Percentiles rank a stretch among this genome's conserved stretches.
Evolutionary conservation across 2,797 vertebrate species (phyloP).

Genomic region (Muscicapa comitata): DNA sequence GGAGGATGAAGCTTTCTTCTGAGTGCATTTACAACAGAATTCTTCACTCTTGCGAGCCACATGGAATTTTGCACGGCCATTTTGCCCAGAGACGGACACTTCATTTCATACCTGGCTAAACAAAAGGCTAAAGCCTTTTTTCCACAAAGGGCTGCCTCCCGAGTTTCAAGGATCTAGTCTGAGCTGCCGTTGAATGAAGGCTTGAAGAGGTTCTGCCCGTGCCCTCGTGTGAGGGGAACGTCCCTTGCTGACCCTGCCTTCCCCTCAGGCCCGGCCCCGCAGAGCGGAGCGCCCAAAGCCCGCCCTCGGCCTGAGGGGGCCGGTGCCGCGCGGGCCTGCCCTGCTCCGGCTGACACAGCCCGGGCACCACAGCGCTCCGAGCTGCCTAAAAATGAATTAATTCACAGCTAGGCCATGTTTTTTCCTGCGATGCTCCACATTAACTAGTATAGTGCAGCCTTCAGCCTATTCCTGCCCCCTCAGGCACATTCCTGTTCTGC

Average conservation of each 20-base stretch:
- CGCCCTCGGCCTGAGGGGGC: rapidly evolving
- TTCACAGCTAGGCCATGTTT: rapidly evolving
- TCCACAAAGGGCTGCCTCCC: not conserved
- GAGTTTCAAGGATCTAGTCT: not conserved
- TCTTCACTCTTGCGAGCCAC: not conserved
- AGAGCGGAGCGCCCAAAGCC: too few relatives aligned
- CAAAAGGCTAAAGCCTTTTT: too few relatives aligned
- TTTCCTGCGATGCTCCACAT: not conserved
- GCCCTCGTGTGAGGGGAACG: rapidly evolving
- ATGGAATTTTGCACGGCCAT: rapidly evolving
- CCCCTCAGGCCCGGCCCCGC: not conserved
- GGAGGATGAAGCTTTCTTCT: not conserved
- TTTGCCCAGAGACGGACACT: not conserved
- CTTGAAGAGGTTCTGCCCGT: rapidly evolving
- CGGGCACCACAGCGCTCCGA: rapidly evolving
- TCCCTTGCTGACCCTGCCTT: too few relatives aligned
- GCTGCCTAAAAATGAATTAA: rapidly evolving
- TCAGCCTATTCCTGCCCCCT: not conserved
- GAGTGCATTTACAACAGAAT: not conserved
- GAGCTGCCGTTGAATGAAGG: not conserved
- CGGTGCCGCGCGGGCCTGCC: rapidly evolving
- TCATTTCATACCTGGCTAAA: not conserved
- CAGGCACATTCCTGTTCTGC: rapidly evolving
- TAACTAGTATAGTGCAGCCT: not conserved
- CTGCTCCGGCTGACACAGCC: rapidly evolving